Evolutionary conservation across 1,140 invertebrate species (phyloP).

Genomic region (Argopecten irradians): DNA sequence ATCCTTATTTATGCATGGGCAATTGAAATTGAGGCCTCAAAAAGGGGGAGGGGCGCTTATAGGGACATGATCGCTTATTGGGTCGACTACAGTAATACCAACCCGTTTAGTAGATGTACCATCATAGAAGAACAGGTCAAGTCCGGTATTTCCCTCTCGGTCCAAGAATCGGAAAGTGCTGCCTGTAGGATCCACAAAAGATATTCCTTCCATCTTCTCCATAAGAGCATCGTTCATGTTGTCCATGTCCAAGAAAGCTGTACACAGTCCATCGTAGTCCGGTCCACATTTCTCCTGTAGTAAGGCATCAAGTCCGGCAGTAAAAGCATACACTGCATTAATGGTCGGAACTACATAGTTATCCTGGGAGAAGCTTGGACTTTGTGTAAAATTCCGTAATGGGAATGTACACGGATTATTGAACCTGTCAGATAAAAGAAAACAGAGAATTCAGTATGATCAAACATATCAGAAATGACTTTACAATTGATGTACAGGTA

Average conservation of each 20-base stretch:
- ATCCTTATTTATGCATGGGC: no score
- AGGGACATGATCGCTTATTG: not conserved
- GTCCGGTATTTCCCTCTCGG: constrained; percentile 63
- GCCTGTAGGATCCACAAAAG: constrained; percentile 53
- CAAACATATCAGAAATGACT: no score
- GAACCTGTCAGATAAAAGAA: constrained; percentile 47
- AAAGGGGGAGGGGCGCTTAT: no score
- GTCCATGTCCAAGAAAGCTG: constrained; percentile 48
- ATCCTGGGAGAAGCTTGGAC: constrained; percentile 53
- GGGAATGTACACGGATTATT: constrained; percentile 41
- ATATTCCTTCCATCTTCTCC: constrained; percentile 58
- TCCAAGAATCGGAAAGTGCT: constrained; percentile 60
- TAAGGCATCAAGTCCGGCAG: constrained; percentile 60
- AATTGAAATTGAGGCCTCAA: no score
- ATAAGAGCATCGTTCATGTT: constrained; percentile 56
- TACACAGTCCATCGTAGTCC: constrained; percentile 60
- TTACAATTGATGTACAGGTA: constrained; percentile 31
- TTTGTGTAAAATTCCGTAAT: constrained; percentile 43
- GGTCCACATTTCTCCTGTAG: constrained; percentile 65
- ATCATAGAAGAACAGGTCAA: constrained; percentile 61
- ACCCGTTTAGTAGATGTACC: constrained; percentile 54
- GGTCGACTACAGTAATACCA: constrained; percentile 38
- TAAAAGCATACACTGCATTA: constrained; percentile 69
- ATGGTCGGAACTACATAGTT: constrained; percentile 68
- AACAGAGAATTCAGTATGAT: no score